Base-by-base conservation (phyloP, 2,888 invertebrate species). In the Drosophila crucigera region DNA sequence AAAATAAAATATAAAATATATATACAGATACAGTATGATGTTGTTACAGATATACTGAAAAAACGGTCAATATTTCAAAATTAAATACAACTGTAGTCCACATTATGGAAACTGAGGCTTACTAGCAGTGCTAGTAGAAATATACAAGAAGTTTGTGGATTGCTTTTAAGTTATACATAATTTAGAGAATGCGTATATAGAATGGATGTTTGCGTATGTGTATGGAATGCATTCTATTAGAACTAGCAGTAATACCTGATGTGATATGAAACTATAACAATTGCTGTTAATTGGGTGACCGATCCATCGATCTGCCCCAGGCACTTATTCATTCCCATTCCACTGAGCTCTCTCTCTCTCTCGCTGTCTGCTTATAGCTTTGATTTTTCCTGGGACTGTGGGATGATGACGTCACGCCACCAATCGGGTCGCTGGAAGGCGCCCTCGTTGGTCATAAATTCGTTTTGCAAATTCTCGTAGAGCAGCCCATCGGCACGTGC, bases 401-500 rank as follows among this genome's bases (percentile, higher is more conserved):
- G 82, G 30, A 93, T 91, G 59, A 94, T 90, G 52, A 95, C 93
- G 85, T 95, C 95, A 64, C 94, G 94, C 97, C 97, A 97, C 97
- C 97, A 97, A 2, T 94, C 81, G 4, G 97, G 96, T 62, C 97
- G 94, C 80, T 96, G 95, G 92, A 96, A 95, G 2, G 95, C 95
- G 7, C 95, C 95, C 0, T 95, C 95, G 80, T 95, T 95, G 78
- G 95, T 95, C 94, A 96, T 95, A 92, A 97, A 95, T 73, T 95
- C 95, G 73, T 95, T 95, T 92, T 97, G 96, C 22, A 97, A 94
- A 91, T 96, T 95, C 92, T 97, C 96, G 92, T 84, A 97, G 59
- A 92, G 81, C 33, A 92, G 73, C 76, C 98, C 98, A 94, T 98
- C 97, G 35, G 97, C 96, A 90, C 94, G 95, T 61, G 97, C 98